A percentile compares a stretch with the other conserved stretches of the same genome.
Conservation (phyloP, 1,140 invertebrate genomes). For the Amyelois transitella region DNA sequence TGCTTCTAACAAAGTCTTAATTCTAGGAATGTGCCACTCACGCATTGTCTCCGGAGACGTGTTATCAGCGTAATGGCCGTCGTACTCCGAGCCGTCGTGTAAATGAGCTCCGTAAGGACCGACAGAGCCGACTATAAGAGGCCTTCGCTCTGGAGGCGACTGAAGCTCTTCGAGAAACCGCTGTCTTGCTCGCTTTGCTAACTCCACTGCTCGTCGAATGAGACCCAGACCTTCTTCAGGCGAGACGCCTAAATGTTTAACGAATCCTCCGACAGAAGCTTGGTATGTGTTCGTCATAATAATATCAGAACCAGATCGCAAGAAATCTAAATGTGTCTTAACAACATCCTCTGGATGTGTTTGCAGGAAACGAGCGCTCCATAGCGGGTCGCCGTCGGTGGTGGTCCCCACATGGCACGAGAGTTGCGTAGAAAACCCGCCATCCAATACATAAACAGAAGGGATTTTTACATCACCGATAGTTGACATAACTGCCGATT, state of each 20-base stretch:
- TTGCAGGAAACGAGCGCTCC: constrained; percentile 84
- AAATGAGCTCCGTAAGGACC: constrained; percentile 92
- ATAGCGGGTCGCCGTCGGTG: constrained; percentile 84
- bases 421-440: constrained; percentile 86
- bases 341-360: constrained; percentile 81
- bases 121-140: constrained; percentile 85
- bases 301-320: constrained; percentile 86
- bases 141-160: constrained; percentile 28
- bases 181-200: constrained; percentile 78
- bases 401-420: constrained; percentile 78
- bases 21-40: constrained; percentile 86
- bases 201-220: constrained; percentile 80
- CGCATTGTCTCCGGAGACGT: constrained; percentile 77
- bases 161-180: constrained; percentile 73
- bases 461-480: not conserved
- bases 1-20: constrained; percentile 82
- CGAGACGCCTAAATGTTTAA: constrained; percentile 79
- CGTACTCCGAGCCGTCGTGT: constrained; percentile 92
- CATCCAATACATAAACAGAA: constrained; percentile 78
- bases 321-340: constrained; percentile 85
- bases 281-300: constrained; percentile 93
- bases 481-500: too few relatives aligned
- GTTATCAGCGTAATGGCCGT: constrained; percentile 84
- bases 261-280: constrained; percentile 85
- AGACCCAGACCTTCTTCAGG: constrained; percentile 78